Evolutionary conservation across 1,140 invertebrate genomes (phyloP).

Genomic region (Vanessa tameamea): DNA sequence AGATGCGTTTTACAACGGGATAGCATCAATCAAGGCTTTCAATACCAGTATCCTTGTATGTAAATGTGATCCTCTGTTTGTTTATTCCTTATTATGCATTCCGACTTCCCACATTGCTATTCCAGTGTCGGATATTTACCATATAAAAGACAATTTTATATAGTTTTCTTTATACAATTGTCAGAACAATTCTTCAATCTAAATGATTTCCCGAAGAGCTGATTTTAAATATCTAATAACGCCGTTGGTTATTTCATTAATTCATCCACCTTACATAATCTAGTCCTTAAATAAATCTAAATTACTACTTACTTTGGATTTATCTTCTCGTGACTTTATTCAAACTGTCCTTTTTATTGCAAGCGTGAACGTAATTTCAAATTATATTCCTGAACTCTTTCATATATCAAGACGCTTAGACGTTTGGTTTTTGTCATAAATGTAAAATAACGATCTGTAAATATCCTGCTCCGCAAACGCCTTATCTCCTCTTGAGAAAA

Average conservation of each 20-base stretch:
- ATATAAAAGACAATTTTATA: slow-evolving; percentile 15
- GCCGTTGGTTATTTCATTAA: neutral
- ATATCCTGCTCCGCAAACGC: too few species aligned
- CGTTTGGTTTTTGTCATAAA: too few species aligned
- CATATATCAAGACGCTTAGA: too few species aligned
- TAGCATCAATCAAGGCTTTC: slow-evolving; percentile 33
- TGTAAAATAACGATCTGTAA: too few species aligned
- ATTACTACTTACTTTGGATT: too few species aligned
- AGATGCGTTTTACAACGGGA: slow-evolving; percentile 36
- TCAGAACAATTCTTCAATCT: slow-evolving; percentile 6
- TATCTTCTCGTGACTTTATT: too few species aligned
- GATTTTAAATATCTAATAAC: neutral
- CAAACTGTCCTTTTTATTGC: too few species aligned
- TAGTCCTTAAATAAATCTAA: neutral
- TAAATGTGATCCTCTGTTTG: slow-evolving; percentile 31
- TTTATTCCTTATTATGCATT: slow-evolving; percentile 26
- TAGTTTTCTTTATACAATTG: slow-evolving; percentile 9
- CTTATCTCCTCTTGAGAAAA: too few species aligned
- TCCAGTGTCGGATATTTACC: slow-evolving; percentile 23
- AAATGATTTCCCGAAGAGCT: neutral
- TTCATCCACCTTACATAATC: neutral
- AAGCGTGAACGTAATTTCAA: too few species aligned
- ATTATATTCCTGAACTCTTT: too few species aligned
- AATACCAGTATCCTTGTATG: slow-evolving; percentile 37
- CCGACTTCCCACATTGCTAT: slow-evolving; percentile 35